Conservation (phyloP, 1,140 invertebrate genomes). For the Drosophila bocqueti region DNA sequence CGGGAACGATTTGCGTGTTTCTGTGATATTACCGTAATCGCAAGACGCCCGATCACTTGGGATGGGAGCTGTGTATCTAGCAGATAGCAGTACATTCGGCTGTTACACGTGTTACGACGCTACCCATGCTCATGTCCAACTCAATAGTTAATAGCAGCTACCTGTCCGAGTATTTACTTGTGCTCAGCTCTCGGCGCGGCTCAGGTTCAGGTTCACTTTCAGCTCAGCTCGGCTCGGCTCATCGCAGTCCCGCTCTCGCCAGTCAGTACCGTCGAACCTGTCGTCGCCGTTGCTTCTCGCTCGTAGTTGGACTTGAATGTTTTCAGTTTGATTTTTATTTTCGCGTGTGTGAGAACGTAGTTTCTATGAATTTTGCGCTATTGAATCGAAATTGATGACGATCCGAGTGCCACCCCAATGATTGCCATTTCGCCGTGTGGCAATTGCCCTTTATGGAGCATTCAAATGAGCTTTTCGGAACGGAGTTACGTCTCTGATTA, state of each 20-base stretch:
- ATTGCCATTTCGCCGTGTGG: conserved; percentile 37
- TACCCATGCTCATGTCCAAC: conserved; percentile 29
- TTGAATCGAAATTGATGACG: conserved; percentile 75
- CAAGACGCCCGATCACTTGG: conserved; percentile 64
- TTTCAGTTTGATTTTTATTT: conserved; percentile 37
- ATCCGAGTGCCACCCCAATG: conserved; percentile 41
- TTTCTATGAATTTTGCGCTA: conserved; percentile 73
- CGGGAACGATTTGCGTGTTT: conserved; percentile 62
- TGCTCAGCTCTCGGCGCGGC: conserved; percentile 14
- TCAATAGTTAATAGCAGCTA: conserved; percentile 29
- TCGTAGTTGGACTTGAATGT: conserved; percentile 38
- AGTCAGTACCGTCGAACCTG: conserved; percentile 67
- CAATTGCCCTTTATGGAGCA: conserved; percentile 43
- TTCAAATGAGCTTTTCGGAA: conserved; percentile 51
- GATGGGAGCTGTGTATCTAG: conserved; percentile 58
- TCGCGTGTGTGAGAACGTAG: conserved; percentile 62
- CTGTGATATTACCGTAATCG: conserved; percentile 68
- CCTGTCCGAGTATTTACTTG: conserved; percentile 57
- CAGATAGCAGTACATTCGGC: conserved; percentile 52
- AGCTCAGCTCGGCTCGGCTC: conserved; percentile 20
- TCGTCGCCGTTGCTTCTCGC: conserved; percentile 60
- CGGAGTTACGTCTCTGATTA: conserved; percentile 49
- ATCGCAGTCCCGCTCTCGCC: conserved; percentile 38
- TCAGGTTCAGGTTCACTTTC: conserved; percentile 5
- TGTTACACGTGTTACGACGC: conserved; percentile 68